Conservation (phyloP, 2,888 invertebrate species). For the Mesorhabditis spiculigera region DNA sequence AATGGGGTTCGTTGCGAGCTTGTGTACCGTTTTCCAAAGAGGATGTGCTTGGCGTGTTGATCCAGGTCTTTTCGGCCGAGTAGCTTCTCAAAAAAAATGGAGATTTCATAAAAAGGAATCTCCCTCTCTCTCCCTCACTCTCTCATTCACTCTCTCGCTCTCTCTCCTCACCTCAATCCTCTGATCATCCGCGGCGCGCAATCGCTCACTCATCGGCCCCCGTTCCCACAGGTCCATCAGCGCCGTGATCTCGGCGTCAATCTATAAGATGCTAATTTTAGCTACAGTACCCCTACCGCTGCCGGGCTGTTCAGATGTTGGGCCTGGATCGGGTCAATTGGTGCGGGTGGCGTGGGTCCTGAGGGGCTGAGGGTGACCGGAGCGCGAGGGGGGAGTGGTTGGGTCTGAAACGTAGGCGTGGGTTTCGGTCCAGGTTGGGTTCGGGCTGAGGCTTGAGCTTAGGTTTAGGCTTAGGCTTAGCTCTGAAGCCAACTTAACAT, state of each 20-base stretch:
- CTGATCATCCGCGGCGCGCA: background rate
- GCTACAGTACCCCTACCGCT: too few species aligned
- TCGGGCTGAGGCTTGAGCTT: too few species aligned
- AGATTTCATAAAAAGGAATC: too few species aligned
- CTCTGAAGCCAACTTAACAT: too few species aligned
- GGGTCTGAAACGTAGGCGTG: background rate
- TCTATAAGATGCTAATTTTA: background rate
- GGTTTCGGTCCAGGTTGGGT: too few species aligned
- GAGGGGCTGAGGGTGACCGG: background rate
- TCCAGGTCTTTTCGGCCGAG: background rate
- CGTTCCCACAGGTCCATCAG: constrained; percentile 1
- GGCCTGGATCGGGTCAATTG: too few species aligned
- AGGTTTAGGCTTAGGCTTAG: too few species aligned
- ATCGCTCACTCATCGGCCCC: background rate
- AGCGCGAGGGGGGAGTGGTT: background rate
- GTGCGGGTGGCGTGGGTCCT: too few species aligned
- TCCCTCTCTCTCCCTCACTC: too few species aligned
- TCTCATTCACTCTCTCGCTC: too few species aligned
- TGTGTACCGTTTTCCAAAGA: background rate
- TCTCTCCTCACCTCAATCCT: background rate
- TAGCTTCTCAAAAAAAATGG: too few species aligned
- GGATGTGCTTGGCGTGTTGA: constrained; percentile 2
- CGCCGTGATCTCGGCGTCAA: background rate
- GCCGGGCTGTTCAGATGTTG: too few species aligned
- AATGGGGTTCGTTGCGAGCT: background rate